Base-by-base conservation (phyloP, 2,113 vertebrate species). In the Megaleporinus macrocephalus region DNA sequence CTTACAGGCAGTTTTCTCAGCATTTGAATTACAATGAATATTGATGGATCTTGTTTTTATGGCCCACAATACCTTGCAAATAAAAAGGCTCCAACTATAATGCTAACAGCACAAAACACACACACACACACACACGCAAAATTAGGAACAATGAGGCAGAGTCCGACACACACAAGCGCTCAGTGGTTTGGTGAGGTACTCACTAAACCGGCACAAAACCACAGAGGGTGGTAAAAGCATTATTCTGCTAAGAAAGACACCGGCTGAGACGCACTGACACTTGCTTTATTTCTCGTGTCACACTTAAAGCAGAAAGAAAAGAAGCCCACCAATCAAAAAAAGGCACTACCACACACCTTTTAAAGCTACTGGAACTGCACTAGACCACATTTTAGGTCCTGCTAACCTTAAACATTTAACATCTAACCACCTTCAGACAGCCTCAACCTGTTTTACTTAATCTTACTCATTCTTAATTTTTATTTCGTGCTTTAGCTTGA, bases 251-350 rank as follows among this genome's bases (percentile, higher is more conserved):
- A 74, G 62, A 68, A 75, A 68, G 72, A 68, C 62, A 75, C 80
- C 80, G 59, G 80, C 80, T 81, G 80, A 66, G 80, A 81, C 61
- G 41, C 30, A 68, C 51, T 53, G 72, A 81, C 61, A 80, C 44
- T 36, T 14, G 20, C 41, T 30, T 53, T 59, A 12, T 72, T 57
- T 66, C 33, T 44, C 33, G 41, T 12, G 61, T 61, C 73, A 61
- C 57, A 61, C n/a, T 10, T 26, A 44, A 44, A 26, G 33, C 13
- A 65, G 41, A n/a, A 74, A 36, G 55, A 14, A 73, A 9, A 57
- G 57, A 20, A 33, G n/a, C 62, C 7, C 27, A 20, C n/a, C 24
- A 71, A 79, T 71, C 66, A 53, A 53, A 73, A 44, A 62, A 29
- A 24, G 41, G 9, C 72, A n/a, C 36, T 68, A 41, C 33, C 65